A percentile compares a stretch with the other conserved stretches of the same genome.
phyloP scores from a whole-genome alignment of 1,140 invertebrate genomes.

The Drosophila tani region DNA sequence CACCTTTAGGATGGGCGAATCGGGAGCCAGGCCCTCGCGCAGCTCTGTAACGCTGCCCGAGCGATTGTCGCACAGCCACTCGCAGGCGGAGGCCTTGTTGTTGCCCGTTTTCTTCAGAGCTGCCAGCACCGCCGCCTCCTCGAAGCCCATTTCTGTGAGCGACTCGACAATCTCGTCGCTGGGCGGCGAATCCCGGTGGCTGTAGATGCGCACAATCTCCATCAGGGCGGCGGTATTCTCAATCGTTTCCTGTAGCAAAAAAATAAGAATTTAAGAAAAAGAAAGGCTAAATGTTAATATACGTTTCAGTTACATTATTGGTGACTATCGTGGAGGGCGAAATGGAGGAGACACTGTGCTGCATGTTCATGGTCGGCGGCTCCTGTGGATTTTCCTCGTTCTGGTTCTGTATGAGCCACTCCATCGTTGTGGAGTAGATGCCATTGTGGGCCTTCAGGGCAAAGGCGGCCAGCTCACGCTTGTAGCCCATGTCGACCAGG shows the following conservation, averaged over 20 bases:
- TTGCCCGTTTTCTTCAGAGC: conserved; percentile 80
- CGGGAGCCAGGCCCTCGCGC: conserved; percentile 75
- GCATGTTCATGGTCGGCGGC: conserved; percentile 53
- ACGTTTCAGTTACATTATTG: conserved; percentile 60
- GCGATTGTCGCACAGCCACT: conserved; percentile 83
- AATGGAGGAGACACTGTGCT: conserved; percentile 69
- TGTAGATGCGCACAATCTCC: conserved; percentile 84
- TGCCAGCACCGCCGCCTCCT: conserved; percentile 63
- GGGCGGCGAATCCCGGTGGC: conserved; percentile 77
- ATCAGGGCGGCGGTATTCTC: conserved; percentile 80
- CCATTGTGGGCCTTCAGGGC: conserved; percentile 77
- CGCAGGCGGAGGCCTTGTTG: conserved; percentile 83
- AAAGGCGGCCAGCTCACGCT: conserved; percentile 63
- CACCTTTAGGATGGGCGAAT: conserved; percentile 82
- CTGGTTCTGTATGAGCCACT: conserved; percentile 82
- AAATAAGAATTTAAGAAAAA: background rate
- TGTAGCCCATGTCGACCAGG: conserved; percentile 83
- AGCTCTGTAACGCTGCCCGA: conserved; percentile 75
- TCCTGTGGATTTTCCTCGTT: conserved; percentile 53
- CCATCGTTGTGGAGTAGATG: conserved; percentile 75
- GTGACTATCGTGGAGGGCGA: conserved; percentile 77
- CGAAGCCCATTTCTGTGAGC: conserved; percentile 81
- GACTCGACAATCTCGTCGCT: conserved; percentile 67
- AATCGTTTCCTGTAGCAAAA: conserved; percentile 54
- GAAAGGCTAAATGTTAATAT: background rate